Conservation (phyloP, 2,113 vertebrate species). For the Pithys albifrons region DNA sequence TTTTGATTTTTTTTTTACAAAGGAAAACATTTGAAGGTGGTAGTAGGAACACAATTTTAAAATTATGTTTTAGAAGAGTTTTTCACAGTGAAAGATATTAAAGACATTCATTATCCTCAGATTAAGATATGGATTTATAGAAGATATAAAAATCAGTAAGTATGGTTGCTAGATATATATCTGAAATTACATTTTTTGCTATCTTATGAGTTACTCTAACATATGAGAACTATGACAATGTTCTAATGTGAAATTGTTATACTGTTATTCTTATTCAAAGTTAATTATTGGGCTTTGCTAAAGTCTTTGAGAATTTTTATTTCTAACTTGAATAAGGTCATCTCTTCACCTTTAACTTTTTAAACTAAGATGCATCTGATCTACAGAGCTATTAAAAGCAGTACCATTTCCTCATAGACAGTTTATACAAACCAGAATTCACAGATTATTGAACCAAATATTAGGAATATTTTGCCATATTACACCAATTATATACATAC, state of each 20-base stretch:
- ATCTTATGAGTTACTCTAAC: background rate
- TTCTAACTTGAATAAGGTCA: background rate
- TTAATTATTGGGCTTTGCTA: background rate
- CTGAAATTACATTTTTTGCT: background rate
- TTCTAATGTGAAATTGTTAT: background rate
- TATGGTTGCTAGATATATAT: background rate
- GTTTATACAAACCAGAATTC: constrained; percentile 17
- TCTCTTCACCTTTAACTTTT: background rate
- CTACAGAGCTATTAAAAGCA: background rate
- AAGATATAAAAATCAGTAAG: background rate
- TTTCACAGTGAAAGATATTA: background rate
- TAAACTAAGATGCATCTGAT: background rate
- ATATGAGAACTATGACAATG: background rate
- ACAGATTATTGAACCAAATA: constrained; percentile 8
- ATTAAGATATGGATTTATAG: background rate
- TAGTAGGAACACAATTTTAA: background rate
- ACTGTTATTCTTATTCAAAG: background rate
- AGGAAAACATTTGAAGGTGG: background rate
- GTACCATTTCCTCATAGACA: background rate
- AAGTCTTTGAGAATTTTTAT: background rate
- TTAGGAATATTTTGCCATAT: background rate
- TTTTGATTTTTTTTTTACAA: background rate
- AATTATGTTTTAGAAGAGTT: background rate
- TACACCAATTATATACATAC: background rate
- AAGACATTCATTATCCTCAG: constrained; percentile 9